phyloP scores from a whole-genome alignment of 2,113 vertebrate genomes.

The Neopipo cinnamomea region DNA sequence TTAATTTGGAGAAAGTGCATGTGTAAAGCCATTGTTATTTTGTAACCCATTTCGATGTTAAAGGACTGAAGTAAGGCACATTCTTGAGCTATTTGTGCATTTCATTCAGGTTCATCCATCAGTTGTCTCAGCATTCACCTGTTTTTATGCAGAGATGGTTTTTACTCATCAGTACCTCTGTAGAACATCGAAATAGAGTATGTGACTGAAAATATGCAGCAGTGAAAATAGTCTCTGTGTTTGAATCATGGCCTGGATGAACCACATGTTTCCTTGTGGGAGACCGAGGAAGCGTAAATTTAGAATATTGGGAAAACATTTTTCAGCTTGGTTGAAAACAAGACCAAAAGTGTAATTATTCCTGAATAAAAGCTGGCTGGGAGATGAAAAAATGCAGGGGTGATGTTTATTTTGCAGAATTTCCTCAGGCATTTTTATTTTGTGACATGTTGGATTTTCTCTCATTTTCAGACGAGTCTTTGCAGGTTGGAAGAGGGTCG shows the following conservation, averaged over 20 bases:
- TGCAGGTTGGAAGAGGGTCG: not conserved
- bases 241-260: not conserved
- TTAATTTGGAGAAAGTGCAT: not conserved
- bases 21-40: not conserved
- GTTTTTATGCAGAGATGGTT: not conserved
- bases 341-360: not conserved
- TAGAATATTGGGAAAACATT: not conserved
- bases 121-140: not conserved
- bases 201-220: not conserved
- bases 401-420: not conserved
- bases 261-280: not conserved
- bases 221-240: not conserved
- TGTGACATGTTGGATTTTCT: rapidly evolving
- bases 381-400: not conserved
- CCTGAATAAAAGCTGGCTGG: not conserved
- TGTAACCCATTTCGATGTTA: not conserved
- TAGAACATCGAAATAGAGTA: not conserved
- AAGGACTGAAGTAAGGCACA: not conserved
- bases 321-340: not conserved
- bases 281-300: not conserved
- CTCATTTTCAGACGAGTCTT: not conserved
- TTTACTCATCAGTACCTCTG: not conserved
- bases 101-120: not conserved
- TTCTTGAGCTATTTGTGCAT: not conserved
- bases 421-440: not conserved